phyloP scores from a whole-genome alignment of 2,113 vertebrate genomes.

The Abramis brama region DNA sequence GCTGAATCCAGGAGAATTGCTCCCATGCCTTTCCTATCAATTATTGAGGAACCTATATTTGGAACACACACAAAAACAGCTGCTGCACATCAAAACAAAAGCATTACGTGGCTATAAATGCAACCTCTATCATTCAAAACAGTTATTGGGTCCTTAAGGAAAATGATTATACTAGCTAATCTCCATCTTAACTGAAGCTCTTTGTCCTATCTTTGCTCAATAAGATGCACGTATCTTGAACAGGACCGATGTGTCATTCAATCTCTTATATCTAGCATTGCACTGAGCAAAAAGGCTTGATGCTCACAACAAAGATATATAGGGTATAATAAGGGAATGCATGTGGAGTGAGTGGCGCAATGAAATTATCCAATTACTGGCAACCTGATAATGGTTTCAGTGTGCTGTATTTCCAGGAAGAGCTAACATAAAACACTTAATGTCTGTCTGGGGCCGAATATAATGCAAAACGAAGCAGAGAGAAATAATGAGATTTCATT shows the following conservation, averaged over 20 bases:
- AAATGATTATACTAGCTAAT: neutral
- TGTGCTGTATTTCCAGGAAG: conserved; percentile 42
- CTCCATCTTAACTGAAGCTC: conserved; percentile 5
- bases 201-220: conserved; percentile 11
- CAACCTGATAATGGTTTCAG: conserved; percentile 40
- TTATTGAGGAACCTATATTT: conserved; percentile 77
- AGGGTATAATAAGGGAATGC: conserved; percentile 21
- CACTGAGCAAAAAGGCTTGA: neutral
- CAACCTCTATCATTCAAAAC: neutral
- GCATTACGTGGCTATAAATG: conserved; percentile 12
- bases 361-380: conserved; percentile 45
- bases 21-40: conserved; percentile 67
- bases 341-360: conserved; percentile 24
- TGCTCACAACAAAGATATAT: conserved; percentile 19
- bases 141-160: neutral
- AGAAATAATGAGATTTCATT: conserved; percentile 14
- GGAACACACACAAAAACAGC: conserved; percentile 54
- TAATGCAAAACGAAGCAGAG: conserved; percentile 11
- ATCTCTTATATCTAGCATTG: neutral
- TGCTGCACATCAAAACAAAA: conserved; percentile 53
- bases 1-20: conserved; percentile 25
- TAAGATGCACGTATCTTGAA: neutral
- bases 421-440: conserved; percentile 35
- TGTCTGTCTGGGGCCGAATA: conserved; percentile 14
- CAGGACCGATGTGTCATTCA: neutral